Conservation (phyloP, 2,113 vertebrate species). For the Neoarius graeffei region DNA sequence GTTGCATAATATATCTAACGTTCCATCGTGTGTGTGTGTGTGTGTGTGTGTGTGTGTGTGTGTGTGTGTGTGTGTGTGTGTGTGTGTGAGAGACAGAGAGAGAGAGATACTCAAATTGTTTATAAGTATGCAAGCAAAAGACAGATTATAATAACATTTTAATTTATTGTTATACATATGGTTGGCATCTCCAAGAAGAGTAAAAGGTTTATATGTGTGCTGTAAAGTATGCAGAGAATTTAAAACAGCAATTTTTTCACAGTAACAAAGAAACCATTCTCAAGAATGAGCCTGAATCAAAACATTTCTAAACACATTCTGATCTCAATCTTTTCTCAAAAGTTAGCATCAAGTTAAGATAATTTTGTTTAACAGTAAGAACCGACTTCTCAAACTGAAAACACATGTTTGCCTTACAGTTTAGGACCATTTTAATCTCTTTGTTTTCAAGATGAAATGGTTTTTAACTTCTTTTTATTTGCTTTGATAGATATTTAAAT, state of each 20-base stretch:
- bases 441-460: neutral
- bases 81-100: neutral
- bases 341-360: slow-evolving; percentile 27
- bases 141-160: slow-evolving; percentile 62
- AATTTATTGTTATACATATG: slow-evolving; percentile 71
- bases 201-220: slow-evolving; percentile 67
- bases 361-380: slow-evolving; percentile 31
- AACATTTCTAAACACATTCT: slow-evolving; percentile 40
- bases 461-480: neutral
- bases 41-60: slow-evolving; percentile 27
- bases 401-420: slow-evolving; percentile 23
- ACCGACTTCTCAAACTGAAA: slow-evolving; percentile 20
- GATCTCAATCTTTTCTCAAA: slow-evolving; percentile 34
- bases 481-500: neutral
- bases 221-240: slow-evolving; percentile 65
- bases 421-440: neutral
- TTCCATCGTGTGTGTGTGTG: slow-evolving; percentile 15
- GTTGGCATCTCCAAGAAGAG: slow-evolving; percentile 68
- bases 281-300: slow-evolving; percentile 31
- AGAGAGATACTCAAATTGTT: slow-evolving; percentile 64
- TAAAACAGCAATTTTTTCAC: slow-evolving; percentile 59
- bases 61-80: slow-evolving; percentile 18
- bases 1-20: neutral
- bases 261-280: slow-evolving; percentile 52
- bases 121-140: slow-evolving; percentile 58